phyloP scores from a whole-genome alignment of 1,140 invertebrate genomes.

The Cephus cinctus region DNA sequence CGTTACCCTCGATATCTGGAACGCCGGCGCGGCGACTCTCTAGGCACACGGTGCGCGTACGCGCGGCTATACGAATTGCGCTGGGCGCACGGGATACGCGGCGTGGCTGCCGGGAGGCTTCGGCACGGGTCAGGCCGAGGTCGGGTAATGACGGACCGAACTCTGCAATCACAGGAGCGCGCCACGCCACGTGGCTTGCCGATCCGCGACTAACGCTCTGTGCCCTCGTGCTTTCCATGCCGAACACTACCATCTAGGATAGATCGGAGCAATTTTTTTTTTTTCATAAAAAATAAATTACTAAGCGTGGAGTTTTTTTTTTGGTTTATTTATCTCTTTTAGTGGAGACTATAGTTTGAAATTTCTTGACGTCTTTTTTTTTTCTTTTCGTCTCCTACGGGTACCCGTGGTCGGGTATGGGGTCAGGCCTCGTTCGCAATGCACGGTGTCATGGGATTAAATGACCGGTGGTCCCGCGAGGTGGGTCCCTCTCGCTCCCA shows the following conservation, averaged over 20 bases:
- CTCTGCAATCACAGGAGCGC: constrained; percentile 52
- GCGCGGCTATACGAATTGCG: constrained; percentile 8
- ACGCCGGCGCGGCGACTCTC: constrained; percentile 19
- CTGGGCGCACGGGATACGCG: constrained; percentile 10
- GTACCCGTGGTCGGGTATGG: no score
- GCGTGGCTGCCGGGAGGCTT: constrained; percentile 39
- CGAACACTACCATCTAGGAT: no score
- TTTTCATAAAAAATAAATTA: no score
- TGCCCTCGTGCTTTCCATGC: no score
- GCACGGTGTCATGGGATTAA: constrained; percentile 46
- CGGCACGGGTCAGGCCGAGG: constrained; percentile 42
- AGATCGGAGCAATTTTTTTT: no score
- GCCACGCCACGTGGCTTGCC: constrained; percentile 47
- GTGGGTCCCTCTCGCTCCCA: constrained; percentile 13
- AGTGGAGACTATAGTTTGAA: no score
- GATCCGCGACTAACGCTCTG: no score
- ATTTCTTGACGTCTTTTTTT: no score
- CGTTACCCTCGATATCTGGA: constrained; percentile 27
- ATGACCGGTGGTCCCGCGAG: constrained; percentile 28
- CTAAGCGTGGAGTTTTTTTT: no score
- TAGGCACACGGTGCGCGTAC: background rate
- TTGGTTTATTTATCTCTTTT: no score
- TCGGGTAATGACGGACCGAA: constrained; percentile 50
- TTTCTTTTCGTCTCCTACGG: no score
- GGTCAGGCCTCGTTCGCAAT: no score